Base-by-base conservation (phyloP, 2,888 invertebrate species). In the Celastrina argiolus region DNA sequence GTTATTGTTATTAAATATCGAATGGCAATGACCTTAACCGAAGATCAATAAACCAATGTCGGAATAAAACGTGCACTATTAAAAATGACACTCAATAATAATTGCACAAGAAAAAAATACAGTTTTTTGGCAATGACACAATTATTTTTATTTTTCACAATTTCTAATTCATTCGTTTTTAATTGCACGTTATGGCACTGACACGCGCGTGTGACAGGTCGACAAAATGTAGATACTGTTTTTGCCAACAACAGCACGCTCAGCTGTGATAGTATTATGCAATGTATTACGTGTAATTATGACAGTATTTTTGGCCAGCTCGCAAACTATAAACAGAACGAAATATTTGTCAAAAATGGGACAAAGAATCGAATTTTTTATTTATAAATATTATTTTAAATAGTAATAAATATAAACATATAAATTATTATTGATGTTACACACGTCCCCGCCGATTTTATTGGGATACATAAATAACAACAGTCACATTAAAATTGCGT, bases 131-230 rank as follows among this genome's bases (percentile, higher is more conserved):
- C 45, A 45, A 45, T 45, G 45, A 45, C 45, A 45, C 45, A 18
- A 42, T 42, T 45, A 45, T 8, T 45, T 45, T 51, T n/a, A n/a
- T n/a, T 39, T 42, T 59, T 69, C 73, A 61, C 69, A 68, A 63
- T 42, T 66, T 51, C 64, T 68, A 56, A 68, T 68, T 66, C 59
- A 70, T 75, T 75, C 72, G 74, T 76, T 71, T 67, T 70, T 72
- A 65, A 42, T 70, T 75, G 71, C 74, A 64, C 65, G 68, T 71
- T 74, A 74, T 69, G 71, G 63, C 66, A 76, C 79, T 81, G 81
- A 85, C 76, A 84, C 81, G 78, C 80, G 80, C 83, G 81, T 76
- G 81, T 89, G 87, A 87, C 85, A 83, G 83, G 79, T 80, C 75
- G 74, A 77, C 84, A 83, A 82, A 83, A 83, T 78, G 83, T 82